Conservation (phyloP, 2,888 invertebrate species). For the Xiphydria camelus region DNA sequence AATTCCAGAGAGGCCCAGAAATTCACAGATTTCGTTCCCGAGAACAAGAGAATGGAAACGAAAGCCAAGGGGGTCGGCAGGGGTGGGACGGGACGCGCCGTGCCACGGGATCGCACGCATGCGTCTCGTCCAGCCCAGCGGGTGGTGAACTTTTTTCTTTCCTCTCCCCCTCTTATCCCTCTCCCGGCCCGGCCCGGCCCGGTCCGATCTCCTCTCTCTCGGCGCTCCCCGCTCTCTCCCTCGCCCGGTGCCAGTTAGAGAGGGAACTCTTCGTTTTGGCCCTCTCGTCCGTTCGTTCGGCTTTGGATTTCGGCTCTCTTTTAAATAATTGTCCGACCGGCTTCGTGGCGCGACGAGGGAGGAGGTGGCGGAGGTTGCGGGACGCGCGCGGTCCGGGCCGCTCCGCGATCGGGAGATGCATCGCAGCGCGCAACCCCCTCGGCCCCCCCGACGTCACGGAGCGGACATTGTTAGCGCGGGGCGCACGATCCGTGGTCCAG, state of each 20-base stretch:
- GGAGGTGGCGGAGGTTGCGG: slow-evolving; percentile 22
- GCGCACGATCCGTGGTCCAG: slow-evolving; percentile 1
- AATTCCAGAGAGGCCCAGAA: slow-evolving; percentile 36
- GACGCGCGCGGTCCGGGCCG: slow-evolving; percentile 21
- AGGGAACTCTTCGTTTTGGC: slow-evolving; percentile 33
- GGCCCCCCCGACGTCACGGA: slow-evolving; percentile 6
- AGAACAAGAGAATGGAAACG: slow-evolving; percentile 24
- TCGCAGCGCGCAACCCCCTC: slow-evolving; percentile 28
- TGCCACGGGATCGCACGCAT: slow-evolving; percentile 47
- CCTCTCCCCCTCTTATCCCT: slow-evolving; percentile 20
- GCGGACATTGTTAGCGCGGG: slow-evolving; percentile 5
- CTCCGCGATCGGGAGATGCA: slow-evolving; percentile 33
- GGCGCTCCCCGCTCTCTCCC: slow-evolving; percentile 17
- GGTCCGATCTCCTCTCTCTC: slow-evolving; percentile 23
- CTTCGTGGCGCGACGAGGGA: slow-evolving; percentile 9
- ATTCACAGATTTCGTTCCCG: slow-evolving; percentile 39
- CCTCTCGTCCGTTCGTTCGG: slow-evolving; percentile 29
- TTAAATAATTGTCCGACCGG: slow-evolving; percentile 45
- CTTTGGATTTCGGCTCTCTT: slow-evolving; percentile 42
- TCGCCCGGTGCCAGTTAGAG: slow-evolving; percentile 41
- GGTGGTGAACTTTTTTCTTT: slow-evolving; percentile 42
- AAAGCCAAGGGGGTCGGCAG: slow-evolving; percentile 14
- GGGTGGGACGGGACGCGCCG: slow-evolving; percentile 32
- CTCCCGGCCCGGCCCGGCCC: slow-evolving; percentile 15
- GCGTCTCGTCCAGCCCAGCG: slow-evolving; percentile 51